Evolutionary conservation across 2,113 vertebrate species (phyloP).

Genomic region (Cinclus cinclus): DNA sequence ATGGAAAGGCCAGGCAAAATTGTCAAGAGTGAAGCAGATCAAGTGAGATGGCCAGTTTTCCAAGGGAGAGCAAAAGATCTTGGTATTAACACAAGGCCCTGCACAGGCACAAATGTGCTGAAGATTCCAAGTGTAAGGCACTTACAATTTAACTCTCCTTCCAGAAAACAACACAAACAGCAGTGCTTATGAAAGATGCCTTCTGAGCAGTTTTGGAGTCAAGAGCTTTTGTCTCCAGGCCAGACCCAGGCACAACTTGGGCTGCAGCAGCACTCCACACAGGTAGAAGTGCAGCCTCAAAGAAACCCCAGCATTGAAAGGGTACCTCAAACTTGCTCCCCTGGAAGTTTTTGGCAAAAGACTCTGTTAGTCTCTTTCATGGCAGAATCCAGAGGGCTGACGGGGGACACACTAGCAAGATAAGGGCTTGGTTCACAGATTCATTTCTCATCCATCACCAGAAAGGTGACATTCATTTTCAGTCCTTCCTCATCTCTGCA

Average conservation of each 20-base stretch:
- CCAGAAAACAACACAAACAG: not conserved
- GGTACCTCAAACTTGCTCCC: not conserved
- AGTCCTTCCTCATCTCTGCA: not conserved
- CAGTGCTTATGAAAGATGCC: not conserved
- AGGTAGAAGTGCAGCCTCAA: not conserved
- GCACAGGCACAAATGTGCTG: not conserved
- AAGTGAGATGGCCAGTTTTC: not conserved
- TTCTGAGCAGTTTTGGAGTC: not conserved
- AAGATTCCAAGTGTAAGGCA: not conserved
- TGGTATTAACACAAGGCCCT: not conserved
- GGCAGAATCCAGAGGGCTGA: not conserved
- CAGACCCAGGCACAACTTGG: not conserved
- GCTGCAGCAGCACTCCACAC: not conserved
- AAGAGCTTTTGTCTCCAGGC: not conserved
- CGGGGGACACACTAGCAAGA: not conserved
- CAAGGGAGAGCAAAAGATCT: not conserved
- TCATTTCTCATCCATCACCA: not conserved
- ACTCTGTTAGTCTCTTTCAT: not conserved
- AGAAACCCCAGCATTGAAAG: not conserved
- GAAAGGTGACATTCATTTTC: not conserved
- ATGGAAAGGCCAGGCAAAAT: not conserved
- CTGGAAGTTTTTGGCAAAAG: not conserved
- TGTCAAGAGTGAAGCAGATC: not conserved
- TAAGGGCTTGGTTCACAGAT: not conserved
- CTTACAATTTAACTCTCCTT: not conserved